Evolutionary conservation across 2,797 vertebrate genomes (phyloP).

Genomic region (Phalanger gymnotis): DNA sequence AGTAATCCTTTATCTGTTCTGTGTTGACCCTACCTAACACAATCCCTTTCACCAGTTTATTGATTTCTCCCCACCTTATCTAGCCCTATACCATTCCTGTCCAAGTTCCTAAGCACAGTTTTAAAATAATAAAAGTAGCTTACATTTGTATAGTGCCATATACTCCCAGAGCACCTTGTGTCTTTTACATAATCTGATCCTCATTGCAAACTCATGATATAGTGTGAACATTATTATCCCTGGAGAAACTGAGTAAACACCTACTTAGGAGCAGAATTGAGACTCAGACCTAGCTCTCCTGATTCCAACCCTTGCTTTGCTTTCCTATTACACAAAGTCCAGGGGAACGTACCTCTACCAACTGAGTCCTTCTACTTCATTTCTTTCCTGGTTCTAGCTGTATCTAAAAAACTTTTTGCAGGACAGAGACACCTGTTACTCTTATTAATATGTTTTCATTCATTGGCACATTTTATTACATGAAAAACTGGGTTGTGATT

Average conservation of each 20-base stretch:
- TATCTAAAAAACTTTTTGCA: constrained; percentile 54
- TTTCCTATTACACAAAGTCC: neutral
- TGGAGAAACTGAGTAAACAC: neutral
- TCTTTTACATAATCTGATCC: neutral
- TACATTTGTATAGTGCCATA: neutral
- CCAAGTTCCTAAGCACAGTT: neutral
- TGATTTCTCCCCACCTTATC: neutral
- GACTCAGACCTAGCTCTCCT: neutral
- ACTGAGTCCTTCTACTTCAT: neutral
- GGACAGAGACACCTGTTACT: constrained; percentile 36
- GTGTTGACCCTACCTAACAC: neutral
- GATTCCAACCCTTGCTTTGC: neutral
- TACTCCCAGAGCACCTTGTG: neutral
- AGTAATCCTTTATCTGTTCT: neutral
- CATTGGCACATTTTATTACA: constrained; percentile 12
- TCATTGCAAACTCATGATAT: neutral
- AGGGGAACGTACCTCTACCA: constrained; percentile 28
- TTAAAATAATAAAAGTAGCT: neutral
- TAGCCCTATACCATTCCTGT: neutral
- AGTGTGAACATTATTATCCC: neutral
- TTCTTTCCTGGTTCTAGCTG: constrained; percentile 33
- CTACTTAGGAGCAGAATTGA: neutral
- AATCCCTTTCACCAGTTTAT: neutral
- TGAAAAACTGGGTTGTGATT: constrained; percentile 16
- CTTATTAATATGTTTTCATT: constrained; percentile 55